phyloP scores from a whole-genome alignment of 2,113 vertebrate genomes.

The Thalassarche chlororhynchos region DNA sequence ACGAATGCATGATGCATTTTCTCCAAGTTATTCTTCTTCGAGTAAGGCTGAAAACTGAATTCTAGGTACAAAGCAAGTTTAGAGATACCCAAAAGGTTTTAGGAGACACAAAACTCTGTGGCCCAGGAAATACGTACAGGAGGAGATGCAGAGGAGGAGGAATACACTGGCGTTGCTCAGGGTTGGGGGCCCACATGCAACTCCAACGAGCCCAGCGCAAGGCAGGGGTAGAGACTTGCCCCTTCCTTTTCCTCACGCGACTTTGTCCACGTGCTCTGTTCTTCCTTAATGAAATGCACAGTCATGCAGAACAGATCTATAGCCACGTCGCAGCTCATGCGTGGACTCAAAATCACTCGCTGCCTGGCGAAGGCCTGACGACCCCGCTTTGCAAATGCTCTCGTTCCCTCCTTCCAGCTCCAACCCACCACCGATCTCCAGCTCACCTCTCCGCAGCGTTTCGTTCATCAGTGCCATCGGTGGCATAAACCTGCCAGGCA shows the following conservation, averaged over 20 bases:
- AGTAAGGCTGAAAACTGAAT: neutral
- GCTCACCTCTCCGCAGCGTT: conserved; percentile 23
- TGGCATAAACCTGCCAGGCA: conserved; percentile 40
- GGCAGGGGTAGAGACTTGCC: neutral
- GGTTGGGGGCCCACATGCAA: fast-evolving
- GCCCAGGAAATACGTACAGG: neutral
- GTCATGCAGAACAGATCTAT: neutral
- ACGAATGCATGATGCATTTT: neutral
- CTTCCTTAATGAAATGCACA: neutral
- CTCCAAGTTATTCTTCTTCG: neutral
- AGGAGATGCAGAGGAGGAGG: neutral
- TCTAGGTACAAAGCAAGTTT: neutral
- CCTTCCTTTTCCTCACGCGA: neutral
- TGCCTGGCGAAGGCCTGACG: neutral
- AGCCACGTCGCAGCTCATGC: fast-evolving
- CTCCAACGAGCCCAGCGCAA: fast-evolving
- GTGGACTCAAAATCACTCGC: neutral
- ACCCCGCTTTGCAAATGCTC: neutral
- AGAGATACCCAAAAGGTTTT: neutral
- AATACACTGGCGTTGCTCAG: neutral
- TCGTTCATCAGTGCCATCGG: neutral
- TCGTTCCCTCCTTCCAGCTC: neutral
- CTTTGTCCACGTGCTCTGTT: neutral
- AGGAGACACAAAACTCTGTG: neutral
- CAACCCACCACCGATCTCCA: neutral